Evolutionary conservation across 2,888 invertebrate genomes (phyloP).

Genomic region (Parelbella ahira): DNA sequence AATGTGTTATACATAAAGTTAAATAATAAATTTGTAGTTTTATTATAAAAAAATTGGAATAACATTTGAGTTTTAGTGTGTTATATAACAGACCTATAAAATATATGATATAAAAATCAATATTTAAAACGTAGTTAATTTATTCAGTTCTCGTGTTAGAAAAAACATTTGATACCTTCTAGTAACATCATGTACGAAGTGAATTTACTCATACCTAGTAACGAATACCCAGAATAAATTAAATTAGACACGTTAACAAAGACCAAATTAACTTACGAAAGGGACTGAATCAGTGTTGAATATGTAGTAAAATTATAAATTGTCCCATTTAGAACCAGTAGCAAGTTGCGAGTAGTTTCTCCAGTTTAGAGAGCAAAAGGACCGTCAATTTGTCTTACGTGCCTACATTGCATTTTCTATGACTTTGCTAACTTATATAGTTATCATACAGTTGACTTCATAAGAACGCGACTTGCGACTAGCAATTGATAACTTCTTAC

Average conservation of each 20-base stretch:
- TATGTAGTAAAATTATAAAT: conserved; percentile 15
- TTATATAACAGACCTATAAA: too few relatives aligned
- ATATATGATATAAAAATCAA: too few relatives aligned
- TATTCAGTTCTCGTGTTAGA: too few relatives aligned
- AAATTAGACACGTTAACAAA: conserved; percentile 6
- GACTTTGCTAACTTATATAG: conserved; percentile 27
- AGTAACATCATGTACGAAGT: too few relatives aligned
- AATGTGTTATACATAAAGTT: too few relatives aligned
- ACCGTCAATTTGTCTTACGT: conserved; percentile 11
- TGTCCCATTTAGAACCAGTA: conserved; percentile 14
- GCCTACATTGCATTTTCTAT: conserved; percentile 26
- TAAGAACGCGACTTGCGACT: not conserved
- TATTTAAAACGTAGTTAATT: too few relatives aligned
- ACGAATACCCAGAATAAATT: too few relatives aligned
- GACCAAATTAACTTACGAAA: conserved; percentile 15
- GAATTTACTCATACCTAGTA: not conserved
- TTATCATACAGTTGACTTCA: conserved; percentile 15
- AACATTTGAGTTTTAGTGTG: too few relatives aligned
- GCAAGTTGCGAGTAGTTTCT: conserved; percentile 13
- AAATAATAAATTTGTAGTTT: too few relatives aligned
- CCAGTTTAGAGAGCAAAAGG: conserved; percentile 12
- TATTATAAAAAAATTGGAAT: too few relatives aligned
- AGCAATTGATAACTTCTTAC: not conserved
- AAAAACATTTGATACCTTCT: too few relatives aligned
- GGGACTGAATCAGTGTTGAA: conserved; percentile 9